Evolutionary conservation across 2,797 vertebrate genomes (phyloP).

Genomic region (Myotis planiceps): DNA sequence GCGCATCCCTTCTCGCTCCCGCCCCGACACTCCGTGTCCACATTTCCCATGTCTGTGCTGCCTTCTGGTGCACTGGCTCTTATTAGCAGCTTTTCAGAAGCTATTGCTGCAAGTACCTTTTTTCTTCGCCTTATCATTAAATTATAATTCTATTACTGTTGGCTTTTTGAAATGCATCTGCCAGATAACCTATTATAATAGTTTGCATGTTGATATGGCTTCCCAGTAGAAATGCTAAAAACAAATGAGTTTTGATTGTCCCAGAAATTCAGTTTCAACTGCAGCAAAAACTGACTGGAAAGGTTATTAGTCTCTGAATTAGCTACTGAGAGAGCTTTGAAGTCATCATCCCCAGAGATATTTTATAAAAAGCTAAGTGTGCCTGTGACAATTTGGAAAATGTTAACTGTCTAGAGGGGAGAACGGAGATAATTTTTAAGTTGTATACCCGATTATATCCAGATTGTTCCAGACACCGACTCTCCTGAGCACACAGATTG

Average conservation of each 20-base stretch:
- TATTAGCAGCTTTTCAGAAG: slow-evolving; percentile 10
- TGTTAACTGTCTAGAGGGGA: neutral
- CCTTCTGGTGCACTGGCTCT: neutral
- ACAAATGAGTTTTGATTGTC: slow-evolving; percentile 62
- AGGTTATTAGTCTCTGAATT: slow-evolving; percentile 30
- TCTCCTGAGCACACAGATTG: neutral
- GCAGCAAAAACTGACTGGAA: slow-evolving; percentile 28
- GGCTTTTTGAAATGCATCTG: slow-evolving; percentile 48
- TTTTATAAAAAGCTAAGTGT: neutral
- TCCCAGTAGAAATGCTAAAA: slow-evolving; percentile 46
- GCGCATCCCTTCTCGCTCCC: neutral
- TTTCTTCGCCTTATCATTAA: slow-evolving; percentile 36
- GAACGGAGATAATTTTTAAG: neutral
- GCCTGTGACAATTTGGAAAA: neutral
- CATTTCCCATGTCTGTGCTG: neutral
- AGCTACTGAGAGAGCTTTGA: neutral
- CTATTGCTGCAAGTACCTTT: neutral
- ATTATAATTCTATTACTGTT: slow-evolving; percentile 35
- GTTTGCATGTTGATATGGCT: neutral
- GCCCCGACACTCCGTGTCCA: neutral
- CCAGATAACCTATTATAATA: slow-evolving; percentile 51
- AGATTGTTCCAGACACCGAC: neutral
- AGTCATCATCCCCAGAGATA: neutral
- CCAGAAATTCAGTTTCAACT: slow-evolving; percentile 45
- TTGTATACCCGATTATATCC: neutral